Evolutionary conservation across 2,797 vertebrate genomes (phyloP).

Genomic region (Mormyrops boulengeri): DNA sequence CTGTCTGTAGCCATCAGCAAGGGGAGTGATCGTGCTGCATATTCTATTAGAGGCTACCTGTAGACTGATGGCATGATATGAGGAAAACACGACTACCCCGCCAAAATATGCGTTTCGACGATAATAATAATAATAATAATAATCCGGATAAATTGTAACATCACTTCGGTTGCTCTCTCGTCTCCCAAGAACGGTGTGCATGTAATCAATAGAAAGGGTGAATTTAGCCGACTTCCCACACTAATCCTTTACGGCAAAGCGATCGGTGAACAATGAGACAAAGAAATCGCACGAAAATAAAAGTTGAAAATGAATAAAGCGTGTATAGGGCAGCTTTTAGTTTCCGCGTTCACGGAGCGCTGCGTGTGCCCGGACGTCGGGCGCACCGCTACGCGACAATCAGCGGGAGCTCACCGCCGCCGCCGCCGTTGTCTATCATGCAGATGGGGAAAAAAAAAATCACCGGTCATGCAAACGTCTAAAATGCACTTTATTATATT

Average conservation of each 20-base stretch:
- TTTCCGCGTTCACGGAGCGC: neutral
- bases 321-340: neutral
- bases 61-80: neutral
- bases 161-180: neutral
- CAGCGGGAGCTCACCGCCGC: neutral
- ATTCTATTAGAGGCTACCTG: neutral
- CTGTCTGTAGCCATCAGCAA: neutral
- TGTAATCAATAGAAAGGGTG: neutral
- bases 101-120: neutral
- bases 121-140: neutral
- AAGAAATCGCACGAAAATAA: neutral
- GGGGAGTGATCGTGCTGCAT: neutral
- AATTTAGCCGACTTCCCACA: neutral
- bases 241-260: neutral
- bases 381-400: neutral
- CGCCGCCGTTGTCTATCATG: neutral
- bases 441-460: neutral
- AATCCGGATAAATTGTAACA: neutral
- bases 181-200: neutral
- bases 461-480: neutral
- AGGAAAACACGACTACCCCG: neutral
- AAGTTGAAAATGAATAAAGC: conserved; percentile 2
- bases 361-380: neutral
- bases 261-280: neutral
- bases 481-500: neutral